Conservation (phyloP, 2,113 vertebrate genomes). For the Xiphophorus hellerii region DNA sequence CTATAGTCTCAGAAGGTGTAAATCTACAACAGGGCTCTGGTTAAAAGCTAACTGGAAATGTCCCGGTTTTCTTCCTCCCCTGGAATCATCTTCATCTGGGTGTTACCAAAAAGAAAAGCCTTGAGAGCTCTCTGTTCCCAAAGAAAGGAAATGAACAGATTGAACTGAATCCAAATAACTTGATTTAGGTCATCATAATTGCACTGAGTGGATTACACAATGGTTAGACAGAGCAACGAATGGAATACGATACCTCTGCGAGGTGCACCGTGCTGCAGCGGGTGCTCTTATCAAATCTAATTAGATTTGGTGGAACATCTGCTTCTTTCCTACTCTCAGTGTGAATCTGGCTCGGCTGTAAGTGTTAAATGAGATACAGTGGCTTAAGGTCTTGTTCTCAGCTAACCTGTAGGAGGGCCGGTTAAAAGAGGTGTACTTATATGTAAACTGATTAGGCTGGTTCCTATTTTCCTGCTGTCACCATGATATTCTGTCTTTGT, state of each 20-base stretch:
- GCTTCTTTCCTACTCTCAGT: conserved; percentile 55
- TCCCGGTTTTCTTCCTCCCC: conserved; percentile 3
- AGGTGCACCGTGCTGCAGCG: conserved; percentile 57
- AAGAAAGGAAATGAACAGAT: conserved; percentile 70
- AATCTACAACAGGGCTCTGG: background rate
- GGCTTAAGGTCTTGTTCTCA: conserved; percentile 7
- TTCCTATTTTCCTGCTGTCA: background rate
- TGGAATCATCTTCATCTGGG: conserved; percentile 37
- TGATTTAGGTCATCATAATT: conserved; percentile 72
- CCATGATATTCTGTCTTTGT: background rate
- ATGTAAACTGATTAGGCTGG: background rate
- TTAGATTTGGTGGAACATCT: conserved; percentile 79
- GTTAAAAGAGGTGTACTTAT: conserved; percentile 13
- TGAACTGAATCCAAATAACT: conserved; percentile 75
- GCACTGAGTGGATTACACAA: conserved; percentile 72
- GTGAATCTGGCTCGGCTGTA: conserved; percentile 19
- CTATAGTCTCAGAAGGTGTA: background rate
- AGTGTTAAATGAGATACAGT: conserved; percentile 41
- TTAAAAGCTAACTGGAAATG: background rate
- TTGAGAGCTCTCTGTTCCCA: conserved; percentile 31
- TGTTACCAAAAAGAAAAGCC: conserved; percentile 29
- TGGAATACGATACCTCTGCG: conserved; percentile 74
- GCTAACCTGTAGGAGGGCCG: conserved; percentile 14
- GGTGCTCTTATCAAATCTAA: conserved; percentile 73
- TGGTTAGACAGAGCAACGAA: conserved; percentile 64